Evolutionary conservation across 2,797 vertebrate species (phyloP), one percentile per base, ranked within the genome.

Genomic region (Taeniopygia guttata): DNA sequence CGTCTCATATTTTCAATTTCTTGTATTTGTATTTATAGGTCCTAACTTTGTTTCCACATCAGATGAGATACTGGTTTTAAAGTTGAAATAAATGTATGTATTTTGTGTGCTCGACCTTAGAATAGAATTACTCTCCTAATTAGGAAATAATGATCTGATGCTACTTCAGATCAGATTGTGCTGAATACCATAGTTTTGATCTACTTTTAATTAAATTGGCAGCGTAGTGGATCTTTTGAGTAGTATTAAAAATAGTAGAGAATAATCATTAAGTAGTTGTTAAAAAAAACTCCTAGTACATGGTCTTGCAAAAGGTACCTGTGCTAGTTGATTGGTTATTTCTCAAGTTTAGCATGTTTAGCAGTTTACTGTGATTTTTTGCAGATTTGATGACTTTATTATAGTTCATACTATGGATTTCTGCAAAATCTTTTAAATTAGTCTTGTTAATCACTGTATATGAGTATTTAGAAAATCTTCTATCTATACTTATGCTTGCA

Each of bases 361-460:
- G 54, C 43, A 60, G 29, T 76, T 75, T 63, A 19, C 46, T 17
- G 11, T 22, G 36, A 67, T 7, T 32, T 81, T 81, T 88, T 90
- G 19, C 16, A 40, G 20, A 56, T 86, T 75, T 68, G 17, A 36
- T 92, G 51, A 43, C 13, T 51, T 42, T 45, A 78, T 73, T 80
- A 26, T 29, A 87, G 51, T 51, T 64, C 29, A 60, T 60, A n/a
- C 68, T 79, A 34, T 40, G 72, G 55, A 45, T 84, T 86, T 85
- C 76, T 80, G 89, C 73, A 84, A 86, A 95, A 95, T 77, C 26
- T 62, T 88, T 51, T 73, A 59, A 81, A 40, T 60, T 52, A 84
- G 62, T 56, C 38, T 64, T 52, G 27, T 64, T 66, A 60, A 38
- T 84, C 18, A 64, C 9, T 80, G 25, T 59, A 9, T 82, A 20